Evolutionary conservation across 2,797 vertebrate species (phyloP).

Genomic region (Alectoris magna): DNA sequence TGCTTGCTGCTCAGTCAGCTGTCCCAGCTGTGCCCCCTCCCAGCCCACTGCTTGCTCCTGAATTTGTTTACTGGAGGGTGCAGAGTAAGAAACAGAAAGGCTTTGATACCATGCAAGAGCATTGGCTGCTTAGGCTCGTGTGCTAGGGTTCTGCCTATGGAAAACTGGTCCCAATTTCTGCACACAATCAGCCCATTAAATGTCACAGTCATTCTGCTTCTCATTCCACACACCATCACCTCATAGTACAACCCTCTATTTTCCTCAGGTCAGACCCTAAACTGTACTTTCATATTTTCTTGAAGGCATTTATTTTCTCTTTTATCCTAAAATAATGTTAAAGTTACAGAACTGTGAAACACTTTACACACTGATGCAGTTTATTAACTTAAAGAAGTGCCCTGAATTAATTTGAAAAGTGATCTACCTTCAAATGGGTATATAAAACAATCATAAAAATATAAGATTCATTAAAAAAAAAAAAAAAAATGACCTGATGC

Average conservation of each 20-base stretch:
- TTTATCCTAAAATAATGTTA: neutral
- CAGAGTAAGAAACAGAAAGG: neutral
- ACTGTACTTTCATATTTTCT: fast-evolving
- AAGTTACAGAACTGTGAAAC: constrained; percentile 2
- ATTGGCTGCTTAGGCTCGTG: neutral
- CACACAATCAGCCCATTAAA: neutral
- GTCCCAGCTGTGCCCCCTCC: neutral
- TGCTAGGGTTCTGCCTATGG: neutral
- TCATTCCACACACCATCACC: neutral
- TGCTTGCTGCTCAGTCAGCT: neutral
- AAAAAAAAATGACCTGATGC: neutral
- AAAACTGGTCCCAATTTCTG: neutral
- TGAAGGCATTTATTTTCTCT: neutral
- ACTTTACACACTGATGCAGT: neutral
- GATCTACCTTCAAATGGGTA: neutral
- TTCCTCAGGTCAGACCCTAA: neutral
- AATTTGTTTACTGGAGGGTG: fast-evolving
- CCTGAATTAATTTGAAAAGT: neutral
- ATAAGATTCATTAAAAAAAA: neutral
- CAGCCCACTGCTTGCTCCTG: neutral
- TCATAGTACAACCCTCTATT: neutral
- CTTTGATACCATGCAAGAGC: neutral
- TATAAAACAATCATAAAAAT: neutral
- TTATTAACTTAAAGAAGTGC: neutral
- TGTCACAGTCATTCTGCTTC: neutral